Percentiles rank a stretch among this genome's conserved stretches.
These are phyloP conservation scores for Bergia puertoricense DNA, from an alignment of 92 coral and sea anemone species.

Conservation along the genomic window DNA sequence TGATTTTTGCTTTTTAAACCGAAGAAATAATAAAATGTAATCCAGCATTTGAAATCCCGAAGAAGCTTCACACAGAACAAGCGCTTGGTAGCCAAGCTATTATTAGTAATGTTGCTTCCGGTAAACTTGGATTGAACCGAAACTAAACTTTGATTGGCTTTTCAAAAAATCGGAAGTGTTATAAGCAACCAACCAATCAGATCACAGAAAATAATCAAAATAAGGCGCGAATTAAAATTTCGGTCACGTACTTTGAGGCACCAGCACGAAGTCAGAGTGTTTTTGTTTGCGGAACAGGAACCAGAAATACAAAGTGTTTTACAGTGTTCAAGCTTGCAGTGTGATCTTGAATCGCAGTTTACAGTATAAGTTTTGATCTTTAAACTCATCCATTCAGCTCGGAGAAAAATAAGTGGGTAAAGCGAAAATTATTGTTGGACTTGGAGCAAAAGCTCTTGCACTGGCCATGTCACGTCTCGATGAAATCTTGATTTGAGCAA, in stretches of 20 bases:
- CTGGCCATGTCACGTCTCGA: background rate
- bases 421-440: background rate
- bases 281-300: slow-evolving; percentile 1
- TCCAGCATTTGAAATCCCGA: slow-evolving; percentile 18
- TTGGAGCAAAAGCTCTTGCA: background rate
- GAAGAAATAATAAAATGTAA: background rate
- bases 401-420: background rate
- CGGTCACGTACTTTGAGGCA: background rate
- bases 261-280: background rate
- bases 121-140: background rate
- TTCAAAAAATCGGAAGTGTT: slow-evolving; percentile 7
- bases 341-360: background rate
- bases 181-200: background rate
- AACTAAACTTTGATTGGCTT: slow-evolving; percentile 28
- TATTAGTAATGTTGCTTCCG: slow-evolving; percentile 27
- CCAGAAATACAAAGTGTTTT: background rate
- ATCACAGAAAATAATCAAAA: slow-evolving; percentile 7
- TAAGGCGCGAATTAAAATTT: slow-evolving; percentile 11
- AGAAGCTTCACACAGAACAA: background rate
- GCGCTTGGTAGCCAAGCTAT: slow-evolving; percentile 46
- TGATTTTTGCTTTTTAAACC: slow-evolving; percentile 20
- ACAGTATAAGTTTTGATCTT: background rate
- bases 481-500: too few species aligned
- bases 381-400: background rate
- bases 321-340: background rate